Evolutionary conservation across 2,113 vertebrate genomes (phyloP).

Genomic region (Epinephelus cyanopodus): DNA sequence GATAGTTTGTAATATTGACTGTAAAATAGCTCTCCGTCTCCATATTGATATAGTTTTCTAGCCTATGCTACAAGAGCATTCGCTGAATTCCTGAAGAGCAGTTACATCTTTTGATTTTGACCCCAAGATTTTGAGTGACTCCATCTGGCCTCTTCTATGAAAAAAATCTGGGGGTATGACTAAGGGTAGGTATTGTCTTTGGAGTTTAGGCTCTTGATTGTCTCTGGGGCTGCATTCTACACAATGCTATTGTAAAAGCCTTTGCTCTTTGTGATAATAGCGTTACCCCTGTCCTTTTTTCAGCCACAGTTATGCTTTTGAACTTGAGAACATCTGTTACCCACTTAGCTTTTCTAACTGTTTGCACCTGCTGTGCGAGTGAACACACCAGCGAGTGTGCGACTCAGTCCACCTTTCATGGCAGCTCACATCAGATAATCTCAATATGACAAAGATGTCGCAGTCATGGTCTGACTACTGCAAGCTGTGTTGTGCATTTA

Average conservation of each 20-base stretch:
- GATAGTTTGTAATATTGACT: too few species aligned
- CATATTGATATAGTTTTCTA: too few species aligned
- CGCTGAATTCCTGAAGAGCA: too few species aligned
- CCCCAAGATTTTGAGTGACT: too few species aligned
- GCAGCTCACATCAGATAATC: not conserved
- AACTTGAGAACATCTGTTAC: conserved; percentile 36
- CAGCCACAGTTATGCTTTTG: conserved; percentile 20
- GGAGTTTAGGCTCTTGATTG: not conserved
- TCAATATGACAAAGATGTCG: conserved; percentile 20
- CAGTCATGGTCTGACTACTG: conserved; percentile 7
- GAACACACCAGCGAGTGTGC: not conserved
- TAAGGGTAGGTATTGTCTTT: not conserved
- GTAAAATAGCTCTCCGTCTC: too few species aligned
- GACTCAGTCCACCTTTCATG: conserved; percentile 5
- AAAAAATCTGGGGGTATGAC: too few species aligned
- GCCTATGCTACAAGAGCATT: too few species aligned
- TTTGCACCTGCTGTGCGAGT: conserved; percentile 23
- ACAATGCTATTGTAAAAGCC: not conserved
- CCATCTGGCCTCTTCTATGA: too few species aligned
- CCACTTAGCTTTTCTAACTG: conserved; percentile 10
- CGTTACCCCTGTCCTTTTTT: not conserved
- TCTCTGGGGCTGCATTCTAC: not conserved
- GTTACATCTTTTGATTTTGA: too few species aligned
- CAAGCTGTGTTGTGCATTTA: not conserved
- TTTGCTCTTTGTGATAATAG: not conserved